These are phyloP conservation scores for Holocentrus rufus DNA, from an alignment of 2,797 vertebrate species.

Conservation along the genomic window DNA sequence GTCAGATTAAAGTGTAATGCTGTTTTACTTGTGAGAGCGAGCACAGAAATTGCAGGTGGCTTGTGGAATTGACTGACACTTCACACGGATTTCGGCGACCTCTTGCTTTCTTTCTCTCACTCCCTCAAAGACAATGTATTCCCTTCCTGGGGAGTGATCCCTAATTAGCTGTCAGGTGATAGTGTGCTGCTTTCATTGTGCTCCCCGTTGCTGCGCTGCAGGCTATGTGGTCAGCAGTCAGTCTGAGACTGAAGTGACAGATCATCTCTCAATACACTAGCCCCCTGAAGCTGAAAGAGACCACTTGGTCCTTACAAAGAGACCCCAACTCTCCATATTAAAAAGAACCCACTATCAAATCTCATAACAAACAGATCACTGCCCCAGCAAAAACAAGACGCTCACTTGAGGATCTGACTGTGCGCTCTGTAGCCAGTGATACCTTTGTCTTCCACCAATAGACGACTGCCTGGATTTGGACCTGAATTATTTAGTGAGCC, in stretches of 20 bases:
- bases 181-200: conserved; percentile 75
- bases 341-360: conserved; percentile 73
- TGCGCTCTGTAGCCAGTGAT: conserved; percentile 33
- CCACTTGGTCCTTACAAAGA: conserved; percentile 81
- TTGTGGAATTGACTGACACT: conserved; percentile 79
- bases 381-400: conserved; percentile 54
- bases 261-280: conserved; percentile 74
- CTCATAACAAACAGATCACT: conserved; percentile 74
- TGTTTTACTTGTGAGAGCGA: background rate
- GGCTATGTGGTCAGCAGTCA: conserved; percentile 79
- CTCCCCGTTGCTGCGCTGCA: conserved; percentile 70
- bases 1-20: background rate
- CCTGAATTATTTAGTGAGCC: conserved; percentile 64
- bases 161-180: conserved; percentile 85
- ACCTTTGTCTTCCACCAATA: conserved; percentile 38
- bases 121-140: conserved; percentile 80
- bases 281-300: conserved; percentile 76
- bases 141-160: conserved; percentile 80
- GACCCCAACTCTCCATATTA: conserved; percentile 70
- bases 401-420: conserved; percentile 57
- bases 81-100: conserved; percentile 78
- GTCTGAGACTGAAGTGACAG: conserved; percentile 77
- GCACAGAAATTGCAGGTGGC: conserved; percentile 66
- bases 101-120: conserved; percentile 72
- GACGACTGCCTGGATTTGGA: conserved; percentile 50